Evolutionary conservation across 2,888 invertebrate genomes (phyloP), one percentile per base, ranked within the genome.

Genomic region (Coenonympha glycerion): DNA sequence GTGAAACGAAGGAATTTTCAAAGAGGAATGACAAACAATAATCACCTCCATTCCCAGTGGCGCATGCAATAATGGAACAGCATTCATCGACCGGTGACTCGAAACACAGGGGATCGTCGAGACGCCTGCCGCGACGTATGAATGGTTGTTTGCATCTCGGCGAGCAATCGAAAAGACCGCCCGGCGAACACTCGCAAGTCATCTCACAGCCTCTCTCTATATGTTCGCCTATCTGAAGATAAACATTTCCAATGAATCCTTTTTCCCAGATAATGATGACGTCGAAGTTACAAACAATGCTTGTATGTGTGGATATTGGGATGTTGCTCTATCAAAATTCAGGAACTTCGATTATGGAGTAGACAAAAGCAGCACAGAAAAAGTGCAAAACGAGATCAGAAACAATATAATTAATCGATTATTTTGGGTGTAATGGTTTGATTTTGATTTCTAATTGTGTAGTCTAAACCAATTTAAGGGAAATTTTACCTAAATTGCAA

Each of bases 121-220:
- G 79, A 51, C 88, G 88, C 64, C 90, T 89, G 16, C 93, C 94
- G 13, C 91, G 89, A 44, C 91, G 89, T 58, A 94, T 90, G 58
- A 90, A 91, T 0, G 93, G 92, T 13, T 89, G 89, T 49, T 87
- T 82, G 73, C 96, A 96, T 28, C 93, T 87, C 0, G 92, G 91
- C n/a, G 88, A 80, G 66, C 95, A 96, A 57, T 92, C 90, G 76
- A 93, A 91, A 57, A 83, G 82, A 1, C 94, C 94, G 9, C 89
- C 89, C 0, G 75, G 65, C 18, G 84, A 80, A 66, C 95, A 95
- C 18, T 91, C 91, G 68, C 95, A 95, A 1, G 90, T 85, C 57
- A 93, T 93, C 49, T 95, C 93, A 66, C 95, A 96, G 34, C 90
- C 93, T 30, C 91, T 89, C 52, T 92, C 89, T 59, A 94, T 84